Conservation (phyloP, 2,797 vertebrate species). For the Hemitrygon akajei region DNA sequence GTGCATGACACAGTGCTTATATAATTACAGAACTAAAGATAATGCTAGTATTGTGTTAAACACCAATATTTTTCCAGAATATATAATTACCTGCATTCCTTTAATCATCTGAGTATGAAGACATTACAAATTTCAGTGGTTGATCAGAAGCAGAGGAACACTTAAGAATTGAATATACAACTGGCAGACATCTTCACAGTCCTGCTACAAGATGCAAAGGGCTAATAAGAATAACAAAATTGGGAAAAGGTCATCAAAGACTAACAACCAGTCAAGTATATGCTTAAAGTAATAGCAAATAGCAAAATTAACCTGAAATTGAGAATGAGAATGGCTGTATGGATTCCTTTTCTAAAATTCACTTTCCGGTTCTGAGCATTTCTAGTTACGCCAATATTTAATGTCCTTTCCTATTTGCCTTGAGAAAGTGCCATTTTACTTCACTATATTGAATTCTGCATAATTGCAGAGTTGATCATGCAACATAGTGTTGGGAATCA, state of each 20-base stretch:
- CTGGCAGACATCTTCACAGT: not conserved
- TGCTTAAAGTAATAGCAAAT: not conserved
- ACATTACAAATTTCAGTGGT: not conserved
- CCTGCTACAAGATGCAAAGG: not conserved
- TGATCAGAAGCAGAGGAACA: not conserved
- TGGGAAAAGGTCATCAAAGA: not conserved
- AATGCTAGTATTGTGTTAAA: not conserved
- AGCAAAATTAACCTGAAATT: not conserved
- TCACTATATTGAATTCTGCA: too few species aligned
- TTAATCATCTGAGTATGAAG: not conserved
- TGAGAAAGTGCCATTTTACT: too few species aligned
- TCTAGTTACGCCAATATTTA: too few species aligned
- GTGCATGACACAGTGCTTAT: too few species aligned
- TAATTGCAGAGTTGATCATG: too few species aligned
- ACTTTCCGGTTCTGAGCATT: too few species aligned
- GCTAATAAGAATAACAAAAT: not conserved
- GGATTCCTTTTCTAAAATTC: too few species aligned
- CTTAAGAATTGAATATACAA: not conserved
- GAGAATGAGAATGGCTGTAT: not conserved
- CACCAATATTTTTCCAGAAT: slow-evolving; percentile 16
- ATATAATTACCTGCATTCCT: not conserved
- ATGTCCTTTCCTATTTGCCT: too few species aligned
- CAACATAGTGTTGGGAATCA: too few species aligned
- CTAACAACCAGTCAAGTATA: not conserved
- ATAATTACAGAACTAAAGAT: not conserved